These are phyloP conservation scores for Euura lappo DNA, from an alignment of 1,140 invertebrate genomes.

Conservation along the genomic window DNA sequence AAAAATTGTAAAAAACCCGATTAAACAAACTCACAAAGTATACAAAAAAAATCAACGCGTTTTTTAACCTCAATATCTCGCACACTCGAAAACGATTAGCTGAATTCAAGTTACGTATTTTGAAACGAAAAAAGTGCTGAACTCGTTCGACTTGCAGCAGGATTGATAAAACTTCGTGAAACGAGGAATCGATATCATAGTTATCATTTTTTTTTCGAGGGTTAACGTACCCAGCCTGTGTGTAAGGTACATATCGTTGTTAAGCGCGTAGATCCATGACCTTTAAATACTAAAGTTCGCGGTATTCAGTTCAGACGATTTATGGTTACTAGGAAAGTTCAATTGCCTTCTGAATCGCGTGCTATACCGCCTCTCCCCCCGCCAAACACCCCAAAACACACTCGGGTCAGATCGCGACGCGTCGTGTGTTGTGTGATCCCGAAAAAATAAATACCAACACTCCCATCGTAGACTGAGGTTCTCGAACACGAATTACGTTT, in stretches of 20 bases:
- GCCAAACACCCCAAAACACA: background rate
- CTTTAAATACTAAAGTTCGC: slow-evolving; percentile 59
- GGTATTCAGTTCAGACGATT: slow-evolving; percentile 47
- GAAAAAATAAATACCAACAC: too few relatives aligned
- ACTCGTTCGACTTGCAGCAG: too few relatives aligned
- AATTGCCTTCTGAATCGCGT: slow-evolving; percentile 31
- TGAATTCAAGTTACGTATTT: too few relatives aligned
- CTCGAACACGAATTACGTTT: too few relatives aligned
- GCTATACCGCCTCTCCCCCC: background rate
- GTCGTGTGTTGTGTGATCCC: too few relatives aligned
- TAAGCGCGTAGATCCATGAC: slow-evolving; percentile 42
- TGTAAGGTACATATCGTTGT: background rate
- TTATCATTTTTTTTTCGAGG: background rate
- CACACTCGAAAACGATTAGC: too few relatives aligned
- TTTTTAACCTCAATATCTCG: too few relatives aligned
- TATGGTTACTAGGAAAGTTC: slow-evolving; percentile 46
- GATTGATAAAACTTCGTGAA: too few relatives aligned
- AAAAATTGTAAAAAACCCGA: background rate
- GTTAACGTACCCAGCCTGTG: background rate
- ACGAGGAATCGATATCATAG: background rate
- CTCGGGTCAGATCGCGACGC: too few relatives aligned
- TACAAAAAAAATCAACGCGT: too few relatives aligned
- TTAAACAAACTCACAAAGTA: background rate
- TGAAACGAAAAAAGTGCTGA: too few relatives aligned
- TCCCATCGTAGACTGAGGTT: too few relatives aligned